Evolutionary conservation across 2,888 invertebrate genomes (phyloP).

Genomic region (Cataglyphis altisquamis): DNA sequence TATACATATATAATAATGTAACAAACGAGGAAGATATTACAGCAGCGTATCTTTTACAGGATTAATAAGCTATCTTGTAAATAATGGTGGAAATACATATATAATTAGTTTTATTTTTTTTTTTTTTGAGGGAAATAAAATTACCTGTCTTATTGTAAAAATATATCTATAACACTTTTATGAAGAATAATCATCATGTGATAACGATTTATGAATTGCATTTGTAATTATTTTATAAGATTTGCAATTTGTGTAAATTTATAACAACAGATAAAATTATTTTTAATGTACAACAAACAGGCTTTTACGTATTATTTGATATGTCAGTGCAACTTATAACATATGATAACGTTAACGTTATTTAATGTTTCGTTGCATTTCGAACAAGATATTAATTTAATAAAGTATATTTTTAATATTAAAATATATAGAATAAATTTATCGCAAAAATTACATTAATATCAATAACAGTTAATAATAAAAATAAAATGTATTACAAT

Average conservation of each 20-base stretch:
- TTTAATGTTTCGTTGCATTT: neutral
- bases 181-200: neutral
- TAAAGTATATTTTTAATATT: neutral
- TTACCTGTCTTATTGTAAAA: neutral
- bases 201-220: neutral
- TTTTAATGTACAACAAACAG: slow-evolving; percentile 6
- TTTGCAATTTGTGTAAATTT: slow-evolving; percentile 5
- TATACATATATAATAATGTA: neutral
- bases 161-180: neutral
- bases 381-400: neutral
- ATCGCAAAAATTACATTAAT: neutral
- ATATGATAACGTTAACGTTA: neutral
- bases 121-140: neutral
- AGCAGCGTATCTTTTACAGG: neutral
- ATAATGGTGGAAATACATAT: neutral
- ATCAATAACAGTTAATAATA: neutral
- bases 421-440: neutral
- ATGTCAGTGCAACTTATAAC: neutral
- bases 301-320: neutral
- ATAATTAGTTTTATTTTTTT: neutral
- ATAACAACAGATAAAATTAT: neutral
- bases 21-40: neutral
- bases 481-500: neutral
- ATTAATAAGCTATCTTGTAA: neutral
- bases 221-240: neutral